These are phyloP conservation scores for Hippocampus abdominalis DNA, from an alignment of 2,113 vertebrate species.

Conservation along the genomic window DNA sequence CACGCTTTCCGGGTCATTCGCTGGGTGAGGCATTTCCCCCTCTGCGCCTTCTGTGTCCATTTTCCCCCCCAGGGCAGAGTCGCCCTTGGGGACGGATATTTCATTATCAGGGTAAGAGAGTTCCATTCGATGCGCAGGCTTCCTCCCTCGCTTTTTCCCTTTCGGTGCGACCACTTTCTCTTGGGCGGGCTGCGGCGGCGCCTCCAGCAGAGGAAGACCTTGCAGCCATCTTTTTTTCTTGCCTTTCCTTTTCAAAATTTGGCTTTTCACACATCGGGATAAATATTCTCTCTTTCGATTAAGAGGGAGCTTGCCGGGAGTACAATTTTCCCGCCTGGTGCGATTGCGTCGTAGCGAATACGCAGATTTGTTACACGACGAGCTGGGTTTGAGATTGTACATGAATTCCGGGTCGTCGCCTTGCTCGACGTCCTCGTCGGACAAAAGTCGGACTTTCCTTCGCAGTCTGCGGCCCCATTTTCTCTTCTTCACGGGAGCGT, in stretches of 20 bases:
- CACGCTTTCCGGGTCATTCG: constrained; percentile 15
- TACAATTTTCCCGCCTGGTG: constrained; percentile 35
- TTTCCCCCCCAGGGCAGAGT: constrained; percentile 14
- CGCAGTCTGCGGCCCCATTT: constrained; percentile 35
- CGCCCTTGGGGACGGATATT: constrained; percentile 39
- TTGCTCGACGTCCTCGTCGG: constrained; percentile 48
- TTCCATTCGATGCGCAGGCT: constrained; percentile 53
- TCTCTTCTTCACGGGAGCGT: constrained; percentile 30
- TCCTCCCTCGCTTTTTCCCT: constrained; percentile 51
- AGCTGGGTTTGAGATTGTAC: constrained; percentile 43
- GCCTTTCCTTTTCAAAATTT: constrained; percentile 68
- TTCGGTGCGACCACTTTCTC: constrained; percentile 37
- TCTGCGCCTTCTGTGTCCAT: constrained; percentile 16
- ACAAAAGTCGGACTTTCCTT: constrained; percentile 18
- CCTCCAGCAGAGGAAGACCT: constrained; percentile 55
- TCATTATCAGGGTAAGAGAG: constrained; percentile 73
- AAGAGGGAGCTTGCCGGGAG: constrained; percentile 38
- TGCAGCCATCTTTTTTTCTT: constrained; percentile 67
- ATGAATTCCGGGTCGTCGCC: constrained; percentile 62
- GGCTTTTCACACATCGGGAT: constrained; percentile 67
- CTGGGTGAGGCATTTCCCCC: constrained; percentile 16
- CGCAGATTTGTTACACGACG: constrained; percentile 24
- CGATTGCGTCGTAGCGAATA: constrained; percentile 59
- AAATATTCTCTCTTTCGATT: constrained; percentile 64
- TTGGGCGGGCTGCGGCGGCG: constrained; percentile 30